Percentiles rank a stretch among this genome's conserved stretches.
Conservation (phyloP, 2,888 invertebrate species). For the Timandra comae region DNA sequence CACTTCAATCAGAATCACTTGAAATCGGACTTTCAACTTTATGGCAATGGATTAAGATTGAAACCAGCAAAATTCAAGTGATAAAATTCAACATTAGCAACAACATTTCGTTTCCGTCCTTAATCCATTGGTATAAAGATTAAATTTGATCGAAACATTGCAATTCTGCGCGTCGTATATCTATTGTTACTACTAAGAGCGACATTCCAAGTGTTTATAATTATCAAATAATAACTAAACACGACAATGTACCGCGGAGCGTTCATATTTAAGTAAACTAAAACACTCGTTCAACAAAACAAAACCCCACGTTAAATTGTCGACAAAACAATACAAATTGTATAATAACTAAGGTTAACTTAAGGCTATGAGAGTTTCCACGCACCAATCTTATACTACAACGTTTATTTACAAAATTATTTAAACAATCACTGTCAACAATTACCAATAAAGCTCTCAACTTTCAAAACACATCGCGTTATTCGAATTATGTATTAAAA, state of each 20-base stretch:
- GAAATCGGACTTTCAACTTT: too few species aligned
- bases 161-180: too few species aligned
- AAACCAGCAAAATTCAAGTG: too few species aligned
- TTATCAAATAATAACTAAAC: too few species aligned
- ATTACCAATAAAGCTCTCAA: conserved; percentile 48
- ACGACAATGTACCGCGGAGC: neutral
- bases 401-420: conserved; percentile 25
- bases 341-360: conserved; percentile 12
- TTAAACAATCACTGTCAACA: conserved; percentile 26
- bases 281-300: neutral
- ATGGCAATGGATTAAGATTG: too few species aligned
- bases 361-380: conserved; percentile 46
- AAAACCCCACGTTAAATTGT: neutral
- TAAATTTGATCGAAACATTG: too few species aligned
- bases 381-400: conserved; percentile 42
- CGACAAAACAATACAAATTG: conserved; percentile 3
- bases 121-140: too few species aligned
- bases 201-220: too few species aligned
- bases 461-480: conserved; percentile 36
- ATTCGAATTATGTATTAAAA: conserved; percentile 34
- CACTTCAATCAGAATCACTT: too few species aligned
- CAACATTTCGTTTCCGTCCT: too few species aligned
- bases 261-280: neutral
- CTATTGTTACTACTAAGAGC: too few species aligned
- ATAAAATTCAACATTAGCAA: too few species aligned